These are phyloP conservation scores for Pholis gunnellus DNA, from an alignment of 2,113 vertebrate genomes.

Conservation along the genomic window DNA sequence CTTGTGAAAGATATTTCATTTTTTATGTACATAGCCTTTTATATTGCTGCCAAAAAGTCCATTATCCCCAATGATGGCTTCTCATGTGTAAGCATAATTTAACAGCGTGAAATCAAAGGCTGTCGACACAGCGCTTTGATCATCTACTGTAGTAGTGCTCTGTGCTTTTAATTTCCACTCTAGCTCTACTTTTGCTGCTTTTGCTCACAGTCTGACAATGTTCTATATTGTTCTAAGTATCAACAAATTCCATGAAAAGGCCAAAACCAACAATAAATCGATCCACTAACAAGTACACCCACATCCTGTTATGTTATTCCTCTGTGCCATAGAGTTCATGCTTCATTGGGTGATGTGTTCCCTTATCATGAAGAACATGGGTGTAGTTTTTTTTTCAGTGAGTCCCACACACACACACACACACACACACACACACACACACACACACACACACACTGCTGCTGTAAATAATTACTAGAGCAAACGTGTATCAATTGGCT, in stretches of 20 bases:
- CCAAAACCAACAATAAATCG: not conserved
- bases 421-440: too few species aligned
- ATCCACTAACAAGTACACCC: not conserved
- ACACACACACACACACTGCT: too few species aligned
- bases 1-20: constrained; percentile 1
- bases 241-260: not conserved
- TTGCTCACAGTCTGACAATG: not conserved
- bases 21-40: not conserved
- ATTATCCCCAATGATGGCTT: not conserved
- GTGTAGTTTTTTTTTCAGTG: not conserved
- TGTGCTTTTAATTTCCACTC: not conserved
- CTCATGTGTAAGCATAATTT: constrained; percentile 3
- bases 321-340: not conserved
- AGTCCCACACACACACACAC: not conserved
- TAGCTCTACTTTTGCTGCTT: not conserved
- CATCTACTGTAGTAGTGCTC: too few species aligned
- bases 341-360: not conserved
- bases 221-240: not conserved
- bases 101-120: not conserved
- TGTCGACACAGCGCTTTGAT: not conserved
- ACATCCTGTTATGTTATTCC: not conserved
- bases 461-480: not conserved
- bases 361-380: not conserved
- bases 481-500: not conserved
- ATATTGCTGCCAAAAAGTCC: constrained; percentile 3